Conservation (phyloP, 2,113 vertebrate genomes). For the Elephas maximus region DNA sequence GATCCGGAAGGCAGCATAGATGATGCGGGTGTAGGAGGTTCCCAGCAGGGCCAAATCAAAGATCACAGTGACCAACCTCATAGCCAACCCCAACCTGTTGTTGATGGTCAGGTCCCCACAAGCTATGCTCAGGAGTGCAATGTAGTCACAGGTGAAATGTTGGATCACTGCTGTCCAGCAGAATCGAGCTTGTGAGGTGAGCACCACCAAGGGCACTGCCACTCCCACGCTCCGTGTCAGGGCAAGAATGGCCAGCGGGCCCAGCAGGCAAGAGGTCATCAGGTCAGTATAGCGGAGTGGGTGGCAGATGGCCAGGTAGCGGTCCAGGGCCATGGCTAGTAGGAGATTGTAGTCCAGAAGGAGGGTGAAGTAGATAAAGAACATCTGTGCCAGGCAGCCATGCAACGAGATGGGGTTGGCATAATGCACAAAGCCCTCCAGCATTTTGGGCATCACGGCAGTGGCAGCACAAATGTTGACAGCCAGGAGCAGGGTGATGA, state of each 20-base stretch:
- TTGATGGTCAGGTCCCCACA: conserved; percentile 39
- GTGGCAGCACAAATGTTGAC: conserved; percentile 85
- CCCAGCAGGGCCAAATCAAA: conserved; percentile 67
- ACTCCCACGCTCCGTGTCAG: conserved; percentile 62
- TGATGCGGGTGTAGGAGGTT: conserved; percentile 64
- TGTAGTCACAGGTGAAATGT: conserved; percentile 78
- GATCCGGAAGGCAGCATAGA: conserved; percentile 69
- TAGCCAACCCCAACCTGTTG: conserved; percentile 24
- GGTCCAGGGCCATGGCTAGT: conserved; percentile 85
- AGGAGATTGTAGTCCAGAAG: conserved; percentile 84
- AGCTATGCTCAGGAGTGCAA: conserved; percentile 71
- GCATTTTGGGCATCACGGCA: conserved; percentile 85
- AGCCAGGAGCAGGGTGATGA: conserved; percentile 87
- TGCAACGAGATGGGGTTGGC: conserved; percentile 85
- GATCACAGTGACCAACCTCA: conserved; percentile 61
- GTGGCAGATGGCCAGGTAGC: conserved; percentile 89
- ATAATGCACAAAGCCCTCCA: conserved; percentile 69
- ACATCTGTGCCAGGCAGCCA: conserved; percentile 91
- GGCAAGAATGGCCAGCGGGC: conserved; percentile 64
- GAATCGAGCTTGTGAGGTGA: conserved; percentile 66
- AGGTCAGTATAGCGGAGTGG: conserved; percentile 86
- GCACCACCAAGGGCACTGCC: conserved; percentile 53
- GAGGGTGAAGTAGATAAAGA: conserved; percentile 87
- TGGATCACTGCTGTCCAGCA: conserved; percentile 61
- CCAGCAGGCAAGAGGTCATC: conserved; percentile 26